phyloP scores from a whole-genome alignment of 2,888 invertebrate species.

The Rotaria sp. region DNA sequence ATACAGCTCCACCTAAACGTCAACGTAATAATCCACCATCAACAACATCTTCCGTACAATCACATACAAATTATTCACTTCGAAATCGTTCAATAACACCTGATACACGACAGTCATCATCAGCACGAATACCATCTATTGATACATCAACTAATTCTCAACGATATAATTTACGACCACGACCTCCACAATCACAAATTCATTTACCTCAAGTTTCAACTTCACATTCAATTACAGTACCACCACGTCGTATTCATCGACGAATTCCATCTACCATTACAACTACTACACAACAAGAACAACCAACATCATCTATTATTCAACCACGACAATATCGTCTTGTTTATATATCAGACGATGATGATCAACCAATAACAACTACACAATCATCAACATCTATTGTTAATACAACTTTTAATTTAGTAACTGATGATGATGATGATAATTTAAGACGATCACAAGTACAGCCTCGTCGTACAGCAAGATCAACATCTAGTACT shows the following conservation, averaged over 20 bases:
- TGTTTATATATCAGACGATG: conserved; percentile 2
- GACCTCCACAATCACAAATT: not conserved
- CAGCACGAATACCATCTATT: not conserved
- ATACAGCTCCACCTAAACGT: not conserved
- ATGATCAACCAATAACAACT: not conserved
- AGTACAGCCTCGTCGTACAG: not conserved
- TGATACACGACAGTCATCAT: not conserved
- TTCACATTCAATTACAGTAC: not conserved
- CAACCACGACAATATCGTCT: conserved; percentile 16
- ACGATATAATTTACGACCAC: conserved; percentile 21
- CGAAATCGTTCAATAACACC: not conserved
- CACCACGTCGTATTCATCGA: not conserved
- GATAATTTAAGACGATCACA: not conserved
- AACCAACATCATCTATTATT: not conserved
- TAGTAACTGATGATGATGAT: not conserved
- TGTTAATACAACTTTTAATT: not conserved
- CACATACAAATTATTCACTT: not conserved
- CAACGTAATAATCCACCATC: not conserved
- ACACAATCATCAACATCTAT: not conserved
- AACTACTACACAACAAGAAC: not conserved
- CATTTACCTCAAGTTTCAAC: not conserved
- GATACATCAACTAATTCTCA: not conserved
- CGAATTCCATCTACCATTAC: not conserved
- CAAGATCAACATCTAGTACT: not conserved
- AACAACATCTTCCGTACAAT: not conserved